These are phyloP conservation scores for Globicephala melas DNA, from an alignment of 2,113 vertebrate genomes.

Conservation along the genomic window DNA sequence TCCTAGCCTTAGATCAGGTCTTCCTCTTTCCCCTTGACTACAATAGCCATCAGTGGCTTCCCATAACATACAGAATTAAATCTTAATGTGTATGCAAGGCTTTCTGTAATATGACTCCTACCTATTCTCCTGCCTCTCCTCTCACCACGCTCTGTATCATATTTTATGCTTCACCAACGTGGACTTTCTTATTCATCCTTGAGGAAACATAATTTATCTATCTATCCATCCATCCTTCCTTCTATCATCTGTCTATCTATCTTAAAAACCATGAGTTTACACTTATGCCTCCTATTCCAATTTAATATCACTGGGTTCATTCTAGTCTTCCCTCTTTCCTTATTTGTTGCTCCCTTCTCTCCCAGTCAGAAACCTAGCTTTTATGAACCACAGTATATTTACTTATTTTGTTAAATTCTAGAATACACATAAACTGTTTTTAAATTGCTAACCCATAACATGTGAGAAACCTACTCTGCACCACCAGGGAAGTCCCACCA, in stretches of 20 bases:
- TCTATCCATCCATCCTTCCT: neutral
- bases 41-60: neutral
- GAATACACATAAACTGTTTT: neutral
- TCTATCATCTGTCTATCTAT: neutral
- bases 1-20: neutral
- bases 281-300: neutral
- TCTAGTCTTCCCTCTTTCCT: neutral
- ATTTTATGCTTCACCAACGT: neutral
- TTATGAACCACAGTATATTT: neutral
- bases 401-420: neutral
- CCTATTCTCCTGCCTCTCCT: neutral
- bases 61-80: neutral
- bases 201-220: neutral
- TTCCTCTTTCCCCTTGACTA: neutral
- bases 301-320: neutral
- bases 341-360: neutral
- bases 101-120: neutral
- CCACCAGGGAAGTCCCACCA: too few relatives aligned
- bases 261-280: neutral
- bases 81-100: neutral
- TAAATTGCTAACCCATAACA: neutral
- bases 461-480: neutral
- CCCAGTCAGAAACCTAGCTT: neutral
- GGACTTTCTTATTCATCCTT: neutral
- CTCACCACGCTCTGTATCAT: neutral